Percentiles rank a stretch among this genome's conserved stretches.
Conservation (phyloP, 2,113 vertebrate species). For the Aix galericulata region DNA sequence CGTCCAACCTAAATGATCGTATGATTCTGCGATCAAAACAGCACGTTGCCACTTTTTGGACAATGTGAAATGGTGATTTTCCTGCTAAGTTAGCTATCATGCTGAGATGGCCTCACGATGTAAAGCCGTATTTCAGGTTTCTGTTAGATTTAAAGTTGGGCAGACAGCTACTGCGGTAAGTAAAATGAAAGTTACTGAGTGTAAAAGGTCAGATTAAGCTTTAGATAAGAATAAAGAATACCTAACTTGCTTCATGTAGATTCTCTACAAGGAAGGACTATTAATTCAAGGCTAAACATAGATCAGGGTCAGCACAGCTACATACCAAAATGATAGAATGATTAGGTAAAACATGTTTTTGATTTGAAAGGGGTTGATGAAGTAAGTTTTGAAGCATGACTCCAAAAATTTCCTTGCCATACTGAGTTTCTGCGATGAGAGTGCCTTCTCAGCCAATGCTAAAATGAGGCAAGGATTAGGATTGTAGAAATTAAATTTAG, state of each 20-base stretch:
- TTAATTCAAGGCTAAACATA: not conserved
- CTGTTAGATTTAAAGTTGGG: not conserved
- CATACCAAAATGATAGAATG: not conserved
- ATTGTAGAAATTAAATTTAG: not conserved
- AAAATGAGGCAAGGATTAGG: not conserved
- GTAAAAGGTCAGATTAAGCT: not conserved
- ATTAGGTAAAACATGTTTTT: not conserved
- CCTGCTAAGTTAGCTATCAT: not conserved
- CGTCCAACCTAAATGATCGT: not conserved
- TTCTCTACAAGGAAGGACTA: not conserved
- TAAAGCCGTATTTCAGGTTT: not conserved
- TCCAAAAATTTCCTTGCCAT: not conserved
- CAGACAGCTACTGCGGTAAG: not conserved
- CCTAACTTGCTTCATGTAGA: not conserved
- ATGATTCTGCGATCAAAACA: not conserved
- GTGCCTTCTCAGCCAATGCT: not conserved
- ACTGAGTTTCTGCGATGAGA: accelerated
- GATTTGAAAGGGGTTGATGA: not conserved
- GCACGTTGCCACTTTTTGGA: not conserved
- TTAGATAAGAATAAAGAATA: not conserved
- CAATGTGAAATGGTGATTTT: not conserved
- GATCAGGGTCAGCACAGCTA: not conserved
- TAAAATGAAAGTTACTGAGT: not conserved
- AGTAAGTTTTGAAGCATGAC: not conserved
- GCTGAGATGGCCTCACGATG: not conserved